phyloP scores from a whole-genome alignment of 2,888 invertebrate species.

The Drosophila rellima region DNA sequence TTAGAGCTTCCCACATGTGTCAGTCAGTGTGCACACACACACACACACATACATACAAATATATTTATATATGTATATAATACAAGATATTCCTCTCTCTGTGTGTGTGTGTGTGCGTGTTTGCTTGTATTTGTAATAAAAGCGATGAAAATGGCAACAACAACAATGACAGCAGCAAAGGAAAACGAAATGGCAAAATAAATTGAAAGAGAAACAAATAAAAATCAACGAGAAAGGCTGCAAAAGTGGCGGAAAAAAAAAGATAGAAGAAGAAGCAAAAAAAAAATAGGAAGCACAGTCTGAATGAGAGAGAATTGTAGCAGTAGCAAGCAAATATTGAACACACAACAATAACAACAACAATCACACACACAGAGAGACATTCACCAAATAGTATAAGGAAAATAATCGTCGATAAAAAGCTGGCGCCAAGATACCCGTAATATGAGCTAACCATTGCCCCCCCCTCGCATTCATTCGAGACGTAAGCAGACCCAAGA shows the following conservation, averaged over 20 bases:
- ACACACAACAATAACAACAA: slow-evolving; percentile 63
- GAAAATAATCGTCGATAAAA: slow-evolving; percentile 79
- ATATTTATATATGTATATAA: slow-evolving; percentile 6
- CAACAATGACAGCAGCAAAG: slow-evolving; percentile 77
- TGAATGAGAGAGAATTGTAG: slow-evolving; percentile 52
- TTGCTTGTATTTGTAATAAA: slow-evolving; percentile 79
- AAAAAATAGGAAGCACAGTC: slow-evolving; percentile 64
- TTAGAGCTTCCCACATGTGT: slow-evolving; percentile 73
- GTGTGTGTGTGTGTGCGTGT: slow-evolving; percentile 30
- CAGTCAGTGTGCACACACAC: slow-evolving; percentile 33
- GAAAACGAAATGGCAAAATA: slow-evolving; percentile 84
- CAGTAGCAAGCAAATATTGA: slow-evolving; percentile 78
- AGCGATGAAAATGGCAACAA: slow-evolving; percentile 80
- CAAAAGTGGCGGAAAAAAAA: slow-evolving; percentile 76
- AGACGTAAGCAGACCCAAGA: slow-evolving; percentile 31
- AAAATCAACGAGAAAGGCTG: slow-evolving; percentile 83
- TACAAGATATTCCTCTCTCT: slow-evolving; percentile 16
- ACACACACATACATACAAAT: background rate
- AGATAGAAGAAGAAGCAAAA: slow-evolving; percentile 72
- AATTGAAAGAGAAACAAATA: slow-evolving; percentile 84
- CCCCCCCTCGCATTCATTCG: slow-evolving; percentile 51
- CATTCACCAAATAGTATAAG: slow-evolving; percentile 56
- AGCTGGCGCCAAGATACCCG: slow-evolving; percentile 80
- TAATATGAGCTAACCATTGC: slow-evolving; percentile 80
- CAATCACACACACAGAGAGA: slow-evolving; percentile 31